Evolutionary conservation across 2,888 invertebrate genomes (phyloP).

Genomic region (Diadegma fenestrale): DNA sequence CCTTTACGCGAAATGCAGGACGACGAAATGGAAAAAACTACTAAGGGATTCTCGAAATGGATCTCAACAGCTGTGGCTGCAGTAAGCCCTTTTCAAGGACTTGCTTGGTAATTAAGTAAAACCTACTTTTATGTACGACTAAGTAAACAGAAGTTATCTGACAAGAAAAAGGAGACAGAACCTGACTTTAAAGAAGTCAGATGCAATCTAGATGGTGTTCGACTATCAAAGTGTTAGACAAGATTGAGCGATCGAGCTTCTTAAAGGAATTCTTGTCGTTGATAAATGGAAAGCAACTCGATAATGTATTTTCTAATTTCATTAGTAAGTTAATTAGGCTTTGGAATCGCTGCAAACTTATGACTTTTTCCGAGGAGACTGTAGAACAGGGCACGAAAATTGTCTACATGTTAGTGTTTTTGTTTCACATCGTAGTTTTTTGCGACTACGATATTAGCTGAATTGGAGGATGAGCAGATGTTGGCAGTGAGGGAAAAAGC

Average conservation of each 20-base stretch:
- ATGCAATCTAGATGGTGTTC: not conserved
- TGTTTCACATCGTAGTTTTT: constrained; percentile 22
- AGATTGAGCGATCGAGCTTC: not conserved
- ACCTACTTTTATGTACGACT: constrained; percentile 71
- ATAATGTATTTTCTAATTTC: not conserved
- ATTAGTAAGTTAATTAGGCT: not conserved
- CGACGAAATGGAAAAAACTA: constrained; percentile 30
- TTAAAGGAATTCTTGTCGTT: not conserved
- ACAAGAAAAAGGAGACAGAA: constrained; percentile 30
- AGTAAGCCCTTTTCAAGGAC: constrained; percentile 74
- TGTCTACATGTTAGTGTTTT: constrained; percentile 23
- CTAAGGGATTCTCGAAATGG: constrained; percentile 32
- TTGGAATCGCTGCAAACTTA: not conserved
- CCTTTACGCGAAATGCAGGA: constrained; percentile 69
- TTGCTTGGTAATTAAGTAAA: constrained; percentile 78
- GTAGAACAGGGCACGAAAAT: not conserved
- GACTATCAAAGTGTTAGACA: not conserved
- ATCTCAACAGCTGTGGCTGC: constrained; percentile 62
- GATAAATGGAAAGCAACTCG: not conserved
- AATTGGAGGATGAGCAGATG: constrained; percentile 52
- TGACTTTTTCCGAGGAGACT: not conserved
- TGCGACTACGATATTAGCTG: constrained; percentile 27
- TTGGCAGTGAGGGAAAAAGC: constrained; percentile 38
- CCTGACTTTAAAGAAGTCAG: not conserved
- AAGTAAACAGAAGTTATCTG: constrained; percentile 1